Base-by-base conservation (phyloP, 2,797 vertebrate species). In the Monodelphis domestica region DNA sequence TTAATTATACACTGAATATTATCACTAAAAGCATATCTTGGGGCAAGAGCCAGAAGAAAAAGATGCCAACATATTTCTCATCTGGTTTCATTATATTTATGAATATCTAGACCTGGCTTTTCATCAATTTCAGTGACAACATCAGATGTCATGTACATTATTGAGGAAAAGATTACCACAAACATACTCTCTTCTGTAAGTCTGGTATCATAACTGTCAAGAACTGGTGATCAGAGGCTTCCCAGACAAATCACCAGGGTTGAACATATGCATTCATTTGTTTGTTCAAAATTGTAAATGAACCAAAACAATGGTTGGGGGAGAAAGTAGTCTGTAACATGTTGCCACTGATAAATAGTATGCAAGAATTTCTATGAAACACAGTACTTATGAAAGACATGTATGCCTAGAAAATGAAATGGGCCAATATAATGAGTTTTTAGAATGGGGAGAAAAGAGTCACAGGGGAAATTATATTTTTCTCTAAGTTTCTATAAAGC, bases 81-180 rank as follows among this genome's bases (percentile, higher is more conserved):
- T 33, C n/a, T 78, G 14, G 12, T 30, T 38, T 70, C 29, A 53
- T n/a, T 78, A 33, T 10, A 21, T 45, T 45, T 78, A 45, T 9
- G 26, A 45, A 78, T 56, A 45, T 26, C 6, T 6, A 12, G 11
- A 9, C 10, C 0, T 5, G 6, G 7, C 6, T 38, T 70, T 2
- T 38, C 54, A 70, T 33, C 10, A 30, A 9, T 15, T n/a, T 54
- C 12, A 50, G 33, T 28, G 50, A 53, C 28, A 53, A 53, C 1
- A n/a, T 50, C 59, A 3, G 53, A n/a, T 38, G 7, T 26, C 9
- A 1, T 2, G 0, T 0, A 28, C 10, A 87, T 29, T 7, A 30
- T n/a, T n/a, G 3, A 10, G 53, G 12, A 30, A 63, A 24, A 55
- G 11, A n/a, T 4, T 5, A 12, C 10, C 11, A 38, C 12, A 9